These are phyloP conservation scores for Hylaeus anthracinus DNA, from an alignment of 1,140 invertebrate genomes.

Conservation along the genomic window DNA sequence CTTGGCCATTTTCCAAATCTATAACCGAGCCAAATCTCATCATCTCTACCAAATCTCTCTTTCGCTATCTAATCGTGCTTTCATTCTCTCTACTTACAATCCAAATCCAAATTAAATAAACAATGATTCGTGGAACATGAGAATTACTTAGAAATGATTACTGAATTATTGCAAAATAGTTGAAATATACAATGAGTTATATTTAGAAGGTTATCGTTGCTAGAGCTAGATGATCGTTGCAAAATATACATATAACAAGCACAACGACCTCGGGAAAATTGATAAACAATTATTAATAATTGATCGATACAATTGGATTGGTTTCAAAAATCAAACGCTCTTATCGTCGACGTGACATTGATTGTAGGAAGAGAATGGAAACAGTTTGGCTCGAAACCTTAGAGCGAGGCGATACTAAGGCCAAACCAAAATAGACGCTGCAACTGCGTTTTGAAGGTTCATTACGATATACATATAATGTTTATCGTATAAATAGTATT, in stretches of 20 bases:
- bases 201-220: neutral
- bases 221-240: neutral
- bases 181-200: neutral
- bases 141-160: too few species aligned
- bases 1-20: too few species aligned
- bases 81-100: too few species aligned
- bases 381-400: conserved; percentile 31
- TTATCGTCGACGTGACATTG: conserved; percentile 27
- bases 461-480: conserved; percentile 12
- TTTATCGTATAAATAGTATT: conserved; percentile 13
- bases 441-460: conserved; percentile 35
- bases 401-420: conserved; percentile 9
- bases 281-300: conserved; percentile 35
- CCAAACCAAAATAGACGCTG: conserved; percentile 33
- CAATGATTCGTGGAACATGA: too few species aligned
- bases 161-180: too few species aligned
- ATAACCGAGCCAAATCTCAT: too few species aligned
- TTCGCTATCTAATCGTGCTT: too few species aligned
- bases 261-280: neutral
- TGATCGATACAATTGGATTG: conserved; percentile 20
- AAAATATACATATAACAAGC: neutral
- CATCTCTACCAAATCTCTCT: too few species aligned
- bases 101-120: too few species aligned
- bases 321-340: conserved; percentile 1
- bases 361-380: conserved; percentile 27